Conservation (phyloP, 2,797 vertebrate genomes). For the Acomys russatus region DNA sequence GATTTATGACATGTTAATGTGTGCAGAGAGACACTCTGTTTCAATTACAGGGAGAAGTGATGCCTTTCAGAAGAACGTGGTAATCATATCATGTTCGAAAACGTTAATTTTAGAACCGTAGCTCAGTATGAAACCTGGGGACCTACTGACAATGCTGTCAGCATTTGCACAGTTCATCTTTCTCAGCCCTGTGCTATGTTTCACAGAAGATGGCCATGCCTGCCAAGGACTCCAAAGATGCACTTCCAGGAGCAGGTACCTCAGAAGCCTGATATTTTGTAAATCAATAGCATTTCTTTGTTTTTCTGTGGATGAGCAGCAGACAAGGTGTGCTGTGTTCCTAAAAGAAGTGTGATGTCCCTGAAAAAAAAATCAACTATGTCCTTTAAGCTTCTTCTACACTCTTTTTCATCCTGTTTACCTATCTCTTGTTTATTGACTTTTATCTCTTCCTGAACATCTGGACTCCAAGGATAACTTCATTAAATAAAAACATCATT, state of each 20-base stretch:
- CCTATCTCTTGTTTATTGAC: neutral
- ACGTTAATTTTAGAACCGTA: constrained; percentile 80
- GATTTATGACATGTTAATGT: constrained; percentile 86
- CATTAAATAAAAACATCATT: constrained; percentile 25
- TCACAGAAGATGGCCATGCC: constrained; percentile 68
- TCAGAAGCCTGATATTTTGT: constrained; percentile 37
- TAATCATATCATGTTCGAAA: constrained; percentile 75
- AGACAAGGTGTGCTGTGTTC: neutral
- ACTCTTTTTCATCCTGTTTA: neutral
- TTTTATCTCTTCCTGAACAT: constrained; percentile 22
- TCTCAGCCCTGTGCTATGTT: constrained; percentile 78
- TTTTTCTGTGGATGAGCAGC: neutral
- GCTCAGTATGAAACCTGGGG: constrained; percentile 39
- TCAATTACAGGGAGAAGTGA: constrained; percentile 83
- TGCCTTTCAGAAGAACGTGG: constrained; percentile 77
- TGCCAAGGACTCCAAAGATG: constrained; percentile 62
- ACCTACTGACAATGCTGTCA: constrained; percentile 66
- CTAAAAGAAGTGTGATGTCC: neutral
- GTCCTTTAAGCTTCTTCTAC: neutral
- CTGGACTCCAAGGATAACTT: neutral
- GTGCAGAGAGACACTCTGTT: constrained; percentile 83
- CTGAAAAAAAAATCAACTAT: constrained; percentile 16
- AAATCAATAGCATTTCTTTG: constrained; percentile 22
- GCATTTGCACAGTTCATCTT: constrained; percentile 77
- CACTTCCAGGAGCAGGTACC: constrained; percentile 52